Percentiles rank a stretch among this genome's conserved stretches.
phyloP scores from a whole-genome alignment of 2,797 vertebrate species.

The Myotis findleyi region DNA sequence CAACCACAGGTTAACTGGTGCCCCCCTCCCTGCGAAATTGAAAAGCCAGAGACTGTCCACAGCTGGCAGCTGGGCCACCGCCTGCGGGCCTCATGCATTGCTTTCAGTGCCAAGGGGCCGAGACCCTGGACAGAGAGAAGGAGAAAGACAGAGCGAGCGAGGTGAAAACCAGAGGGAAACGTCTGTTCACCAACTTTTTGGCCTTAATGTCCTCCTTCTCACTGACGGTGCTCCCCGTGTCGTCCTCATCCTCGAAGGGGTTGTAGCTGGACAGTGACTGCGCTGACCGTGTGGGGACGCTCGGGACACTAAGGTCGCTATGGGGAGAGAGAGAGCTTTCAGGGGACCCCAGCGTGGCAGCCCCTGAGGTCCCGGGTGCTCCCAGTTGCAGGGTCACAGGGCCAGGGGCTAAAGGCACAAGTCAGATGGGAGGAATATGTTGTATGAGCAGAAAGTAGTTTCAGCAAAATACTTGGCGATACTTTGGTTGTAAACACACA shows the following conservation, averaged over 20 bases:
- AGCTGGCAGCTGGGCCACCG: neutral
- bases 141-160: conserved; percentile 79
- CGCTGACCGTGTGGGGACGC: conserved; percentile 91
- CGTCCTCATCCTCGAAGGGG: conserved; percentile 96
- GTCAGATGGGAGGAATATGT: fast-evolving
- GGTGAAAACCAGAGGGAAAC: conserved; percentile 81
- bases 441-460: neutral
- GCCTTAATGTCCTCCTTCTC: conserved; percentile 95
- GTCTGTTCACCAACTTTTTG: conserved; percentile 98
- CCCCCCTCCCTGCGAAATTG: conserved; percentile 9
- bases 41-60: neutral
- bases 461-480: neutral
- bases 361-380: neutral
- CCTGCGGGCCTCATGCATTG: conserved; percentile 81
- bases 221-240: conserved; percentile 93
- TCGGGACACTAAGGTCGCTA: conserved; percentile 93
- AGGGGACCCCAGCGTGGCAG: conserved; percentile 81
- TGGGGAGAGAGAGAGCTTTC: conserved; percentile 93
- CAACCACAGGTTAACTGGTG: neutral
- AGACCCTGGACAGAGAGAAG: conserved; percentile 83
- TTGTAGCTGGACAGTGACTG: conserved; percentile 93
- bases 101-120: conserved; percentile 52
- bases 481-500: fast-evolving
- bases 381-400: conserved; percentile 41
- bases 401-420: conserved; percentile 22